Base-by-base conservation (phyloP, 2,888 invertebrate species). In the Leptinotarsa juncta region DNA sequence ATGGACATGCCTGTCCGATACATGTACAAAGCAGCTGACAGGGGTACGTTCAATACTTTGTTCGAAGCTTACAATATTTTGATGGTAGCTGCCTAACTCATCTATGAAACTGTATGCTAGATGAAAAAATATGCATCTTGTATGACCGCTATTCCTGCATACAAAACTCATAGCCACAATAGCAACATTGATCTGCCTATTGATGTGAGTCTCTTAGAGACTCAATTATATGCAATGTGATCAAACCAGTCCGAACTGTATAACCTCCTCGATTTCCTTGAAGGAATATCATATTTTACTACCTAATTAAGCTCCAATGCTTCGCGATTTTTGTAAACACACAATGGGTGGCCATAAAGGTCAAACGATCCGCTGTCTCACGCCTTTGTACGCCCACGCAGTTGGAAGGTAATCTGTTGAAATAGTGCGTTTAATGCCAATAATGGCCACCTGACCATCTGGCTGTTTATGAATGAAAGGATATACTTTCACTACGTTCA, bases 401-500 rank as follows among this genome's bases (percentile, higher is more conserved):
- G 4, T 62, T 42, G 14, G 32, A 62, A 62, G 16, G 62, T 7
- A 62, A 62, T 62, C 32, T 62, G 62, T 62, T 62, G 62, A 62
- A 62, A 32, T 7, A 16, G 62, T 42, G 62, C 62, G 42, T 62
- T 62, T 62, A 26, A n/a, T n/a, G 62, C 62, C 62, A 62, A 62
- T 57, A 57, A 23, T 62, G 16, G n/a, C 7, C 62, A 32, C 62
- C 62, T 62, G 26, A 32, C 62, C 62, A 62, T 62, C 62, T 62
- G 62, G 62, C 62, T 62, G 42, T 62, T 62, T 42, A 62, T 62
- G 42, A 62, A 62, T 62, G 62, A 62, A 26, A 51, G 10, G 14
- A 23, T 15, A 62, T 14, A 62, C 62, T 62, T 62, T 62, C 62
- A 62, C 62, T 62, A 62, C 14, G 14, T 4, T 16, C 32, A 26